Evolutionary conservation across 2,888 invertebrate species (phyloP), one percentile per base, ranked within the genome.

Genomic region (Agrotis puta): DNA sequence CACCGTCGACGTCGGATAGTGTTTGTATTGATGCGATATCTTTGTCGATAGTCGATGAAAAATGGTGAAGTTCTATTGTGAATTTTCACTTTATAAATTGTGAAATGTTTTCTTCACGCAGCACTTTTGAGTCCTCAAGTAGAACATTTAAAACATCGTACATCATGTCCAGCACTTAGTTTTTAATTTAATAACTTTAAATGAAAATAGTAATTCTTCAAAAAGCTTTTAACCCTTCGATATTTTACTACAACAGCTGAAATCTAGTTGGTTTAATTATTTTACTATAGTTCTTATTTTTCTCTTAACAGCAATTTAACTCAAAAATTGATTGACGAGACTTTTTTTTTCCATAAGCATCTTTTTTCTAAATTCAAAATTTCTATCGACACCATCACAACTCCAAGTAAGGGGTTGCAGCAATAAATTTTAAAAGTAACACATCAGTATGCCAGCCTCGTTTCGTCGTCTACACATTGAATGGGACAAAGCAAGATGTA

Each of bases 341-440:
- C 1, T 39, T 39, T 39, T 39, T 9, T 39, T 2, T 11, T 39
- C 9, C n/a, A 2, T 39, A 2, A 39, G 39, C 39, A 0, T 39
- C 39, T 39, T 39, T 39, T 48, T 7, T 51, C 16, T 11, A 33
- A 18, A 11, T 27, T 6, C 14, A 67, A 64, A 71, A 68, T 58
- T 48, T 75, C 48, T 83, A 83, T 85, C 85, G 85, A 85, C 75
- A 78, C 3, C 20, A 56, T 64, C 65, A 66, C 85, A 87, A 77
- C 77, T 87, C 85, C 87, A 86, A 88, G 86, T 80, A 82, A 85
- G 82, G 85, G 83, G 87, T 87, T 85, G 65, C 83, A 85, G 93
- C 94, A 94, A 95, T 94, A 95, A 93, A 95, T 94, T 94, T 94
- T 92, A 92, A 94, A 93, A 93, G 92, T 91, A 92, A 90, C 92